Evolutionary conservation across 2,888 invertebrate species (phyloP).

Genomic region (Acanthoscelides obtectus): DNA sequence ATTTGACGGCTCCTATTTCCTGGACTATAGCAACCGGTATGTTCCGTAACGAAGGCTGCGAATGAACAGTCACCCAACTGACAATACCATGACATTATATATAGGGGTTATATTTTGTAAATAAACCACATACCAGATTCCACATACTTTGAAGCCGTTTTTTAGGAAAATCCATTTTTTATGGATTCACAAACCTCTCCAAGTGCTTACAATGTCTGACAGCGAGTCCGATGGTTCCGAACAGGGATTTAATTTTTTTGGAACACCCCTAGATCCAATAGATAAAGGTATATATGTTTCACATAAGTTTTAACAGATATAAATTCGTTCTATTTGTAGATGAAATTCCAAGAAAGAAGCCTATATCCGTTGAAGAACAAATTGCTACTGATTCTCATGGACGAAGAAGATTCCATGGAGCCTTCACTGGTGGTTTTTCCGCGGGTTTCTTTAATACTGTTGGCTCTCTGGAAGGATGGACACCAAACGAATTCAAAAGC

Average conservation of each 20-base stretch:
- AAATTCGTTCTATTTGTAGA: constrained; percentile 51
- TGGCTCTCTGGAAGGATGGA: constrained; percentile 93
- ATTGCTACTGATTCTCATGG: constrained; percentile 87
- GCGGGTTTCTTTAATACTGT: constrained; percentile 98
- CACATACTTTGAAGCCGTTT: no score
- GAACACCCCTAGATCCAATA: constrained; percentile 74
- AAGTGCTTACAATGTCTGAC: no score
- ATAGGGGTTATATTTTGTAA: no score
- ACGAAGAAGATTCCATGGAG: constrained; percentile 91
- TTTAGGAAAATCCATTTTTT: no score
- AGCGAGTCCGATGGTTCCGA: constrained; percentile 33
- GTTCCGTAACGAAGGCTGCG: no score
- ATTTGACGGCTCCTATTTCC: no score
- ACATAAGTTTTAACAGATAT: background rate
- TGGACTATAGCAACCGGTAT: no score
- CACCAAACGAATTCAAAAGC: constrained; percentile 86
- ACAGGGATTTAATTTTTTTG: constrained; percentile 66
- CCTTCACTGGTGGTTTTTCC: constrained; percentile 95
- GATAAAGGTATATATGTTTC: constrained; percentile 68
- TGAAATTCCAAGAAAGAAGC: constrained; percentile 73
- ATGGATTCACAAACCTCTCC: no score
- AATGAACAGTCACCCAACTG: no score
- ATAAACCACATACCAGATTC: no score
- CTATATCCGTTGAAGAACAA: constrained; percentile 78
- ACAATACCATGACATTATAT: no score